Evolutionary conservation across 2,888 invertebrate genomes (phyloP), one percentile per base, ranked within the genome.

Genomic region (Schizotus pectinicornis): DNA sequence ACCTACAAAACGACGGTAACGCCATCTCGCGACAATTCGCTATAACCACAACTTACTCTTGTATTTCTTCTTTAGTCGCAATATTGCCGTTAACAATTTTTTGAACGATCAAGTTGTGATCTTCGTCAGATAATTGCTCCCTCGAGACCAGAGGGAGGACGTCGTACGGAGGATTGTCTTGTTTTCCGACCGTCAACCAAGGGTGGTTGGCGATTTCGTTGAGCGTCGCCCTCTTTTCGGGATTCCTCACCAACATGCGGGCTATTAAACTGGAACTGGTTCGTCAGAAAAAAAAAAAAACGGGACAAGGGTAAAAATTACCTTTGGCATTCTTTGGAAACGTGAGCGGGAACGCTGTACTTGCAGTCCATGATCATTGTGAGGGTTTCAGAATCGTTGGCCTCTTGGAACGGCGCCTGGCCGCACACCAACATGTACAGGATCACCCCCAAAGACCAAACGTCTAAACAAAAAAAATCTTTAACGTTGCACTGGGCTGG

Each of bases 361-460:
- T 96, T 96, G 83, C 98, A 98, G 81, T 99, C 98, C 94, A 99
- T 95, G 67, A 99, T 99, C 94, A 96, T 98, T 31, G 97, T 98
- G 52, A 99, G 83, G 0, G 99, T 99, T 85, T 99, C 99, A 73
- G 96, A 97, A 81, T 99, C 99, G 80, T 98, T 99, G 31, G 98
- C 97, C 83, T 98, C 98, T 82, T 98, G 97, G 80, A 99, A 99
- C 5, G 99, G 99, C 33, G 98, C 92, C 77, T 93, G 91, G 5
- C 99, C 99, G 80, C 95, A 95, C 3, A 98, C 98, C 74, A 99
- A 84, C 98, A 99, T 99, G 81, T 94, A 99, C 39, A 99, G 83
- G 74, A 99, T 98, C 9, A 99, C 99, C 56, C 99, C 99, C 56
- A 99, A 84, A 5, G 97, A 98, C 99, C 99, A 99, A 49, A 99